These are phyloP conservation scores for Urophycis tenuis DNA, from an alignment of 2,797 vertebrate species.

Conservation along the genomic window DNA sequence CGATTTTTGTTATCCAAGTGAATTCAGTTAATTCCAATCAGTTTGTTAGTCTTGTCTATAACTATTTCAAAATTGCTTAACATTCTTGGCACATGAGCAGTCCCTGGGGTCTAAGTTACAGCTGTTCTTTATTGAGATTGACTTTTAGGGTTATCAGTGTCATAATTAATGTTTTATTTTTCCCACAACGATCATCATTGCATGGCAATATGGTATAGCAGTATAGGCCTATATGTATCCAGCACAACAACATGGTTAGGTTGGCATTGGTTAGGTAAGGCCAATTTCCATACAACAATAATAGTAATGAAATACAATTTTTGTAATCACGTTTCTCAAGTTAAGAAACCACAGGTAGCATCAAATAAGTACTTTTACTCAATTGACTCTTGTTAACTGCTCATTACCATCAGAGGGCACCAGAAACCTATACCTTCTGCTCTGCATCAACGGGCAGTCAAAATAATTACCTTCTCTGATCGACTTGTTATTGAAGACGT, in stretches of 20 bases:
- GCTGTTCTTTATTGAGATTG: background rate
- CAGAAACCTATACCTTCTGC: background rate
- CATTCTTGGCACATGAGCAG: background rate
- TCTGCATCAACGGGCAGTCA: background rate
- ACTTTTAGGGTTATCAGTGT: background rate
- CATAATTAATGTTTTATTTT: background rate
- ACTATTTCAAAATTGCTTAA: background rate
- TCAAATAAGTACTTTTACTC: background rate
- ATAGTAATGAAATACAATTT: background rate
- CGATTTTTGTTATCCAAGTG: background rate
- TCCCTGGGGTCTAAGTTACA: background rate
- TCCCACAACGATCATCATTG: background rate
- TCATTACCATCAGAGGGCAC: background rate
- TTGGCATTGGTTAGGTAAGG: background rate
- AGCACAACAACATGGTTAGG: background rate
- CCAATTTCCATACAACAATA: background rate
- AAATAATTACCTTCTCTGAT: background rate
- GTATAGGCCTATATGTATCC: background rate
- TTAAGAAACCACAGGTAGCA: background rate
- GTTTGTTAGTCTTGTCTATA: background rate
- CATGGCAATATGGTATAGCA: background rate
- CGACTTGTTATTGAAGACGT: background rate
- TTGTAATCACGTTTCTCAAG: background rate
- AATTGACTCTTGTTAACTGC: background rate
- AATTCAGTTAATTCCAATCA: slow-evolving; percentile 9